phyloP scores from a whole-genome alignment of 2,888 invertebrate genomes.

The Orthosia gothica region DNA sequence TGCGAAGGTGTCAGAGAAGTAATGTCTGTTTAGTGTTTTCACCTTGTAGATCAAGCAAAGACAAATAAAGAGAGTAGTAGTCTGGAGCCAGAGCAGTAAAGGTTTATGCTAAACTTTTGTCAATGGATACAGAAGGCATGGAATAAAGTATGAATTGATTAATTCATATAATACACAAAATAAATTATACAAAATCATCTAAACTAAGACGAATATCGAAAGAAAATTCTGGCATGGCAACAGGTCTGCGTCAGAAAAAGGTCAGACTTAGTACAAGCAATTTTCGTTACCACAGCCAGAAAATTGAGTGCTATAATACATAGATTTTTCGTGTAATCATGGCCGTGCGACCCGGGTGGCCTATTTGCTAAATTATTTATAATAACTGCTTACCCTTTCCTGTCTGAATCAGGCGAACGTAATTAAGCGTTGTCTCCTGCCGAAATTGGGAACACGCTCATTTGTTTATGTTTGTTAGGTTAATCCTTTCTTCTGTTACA shows the following conservation, averaged over 20 bases:
- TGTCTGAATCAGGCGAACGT: constrained; percentile 76
- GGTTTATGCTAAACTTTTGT: neutral
- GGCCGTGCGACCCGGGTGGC: constrained; percentile 56
- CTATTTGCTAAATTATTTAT: constrained; percentile 79
- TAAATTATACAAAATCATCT: neutral
- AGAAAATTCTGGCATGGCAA: constrained; percentile 21
- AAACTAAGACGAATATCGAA: too few species aligned
- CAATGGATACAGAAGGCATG: neutral
- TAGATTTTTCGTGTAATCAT: constrained; percentile 66
- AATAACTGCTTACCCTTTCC: constrained; percentile 78
- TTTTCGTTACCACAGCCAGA: constrained; percentile 20
- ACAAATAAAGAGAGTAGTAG: neutral
- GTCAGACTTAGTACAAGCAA: constrained; percentile 24
- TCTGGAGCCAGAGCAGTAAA: neutral
- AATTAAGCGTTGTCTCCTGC: constrained; percentile 79
- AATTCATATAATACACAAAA: neutral
- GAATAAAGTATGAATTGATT: neutral
- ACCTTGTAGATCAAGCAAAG: constrained; percentile 3
- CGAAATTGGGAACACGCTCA: constrained; percentile 70
- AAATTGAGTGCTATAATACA: constrained; percentile 55
- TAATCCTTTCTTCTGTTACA: constrained; percentile 54
- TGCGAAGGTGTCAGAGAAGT: constrained; percentile 11
- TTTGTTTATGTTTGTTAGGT: constrained; percentile 67
- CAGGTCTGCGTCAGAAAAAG: constrained; percentile 41
- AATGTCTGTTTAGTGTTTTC: neutral